Evolutionary conservation across 37 sponge, comb jelly and placozoan species (phyloP).

Genomic region (Crambe crambe): DNA sequence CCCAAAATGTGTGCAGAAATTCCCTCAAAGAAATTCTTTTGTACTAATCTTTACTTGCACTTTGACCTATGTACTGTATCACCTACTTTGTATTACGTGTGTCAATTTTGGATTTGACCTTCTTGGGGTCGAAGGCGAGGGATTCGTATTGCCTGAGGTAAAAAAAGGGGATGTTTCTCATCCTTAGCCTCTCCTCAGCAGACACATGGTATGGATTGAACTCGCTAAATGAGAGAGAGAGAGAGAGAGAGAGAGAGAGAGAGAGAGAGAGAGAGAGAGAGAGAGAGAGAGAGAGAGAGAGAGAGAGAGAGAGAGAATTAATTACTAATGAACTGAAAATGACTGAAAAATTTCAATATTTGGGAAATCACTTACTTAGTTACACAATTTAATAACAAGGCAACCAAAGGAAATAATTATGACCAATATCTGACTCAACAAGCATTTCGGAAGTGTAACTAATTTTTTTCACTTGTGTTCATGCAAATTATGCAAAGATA

Average conservation of each 20-base stretch:
- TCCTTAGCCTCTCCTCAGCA: conserved; percentile 20
- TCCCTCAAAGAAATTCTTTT: no score
- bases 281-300: neutral
- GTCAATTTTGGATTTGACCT: neutral
- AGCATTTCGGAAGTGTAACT: no score
- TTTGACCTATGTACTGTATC: no score
- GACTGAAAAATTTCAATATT: neutral
- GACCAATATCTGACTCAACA: no score
- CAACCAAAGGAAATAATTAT: no score
- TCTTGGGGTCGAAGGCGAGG: neutral
- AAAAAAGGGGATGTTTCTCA: conserved; percentile 28
- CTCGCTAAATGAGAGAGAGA: neutral
- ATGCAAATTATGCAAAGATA: no score
- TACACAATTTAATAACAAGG: no score
- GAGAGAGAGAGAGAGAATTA: neutral
- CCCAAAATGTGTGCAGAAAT: no score
- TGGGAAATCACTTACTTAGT: no score
- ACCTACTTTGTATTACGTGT: neutral
- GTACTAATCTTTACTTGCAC: no score
- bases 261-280: neutral
- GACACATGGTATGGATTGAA: neutral
- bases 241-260: neutral
- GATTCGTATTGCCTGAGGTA: neutral
- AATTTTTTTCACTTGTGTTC: no score
- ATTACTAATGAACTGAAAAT: neutral